phyloP scores from a whole-genome alignment of 2,113 vertebrate species.

The Nothocercus julius region DNA sequence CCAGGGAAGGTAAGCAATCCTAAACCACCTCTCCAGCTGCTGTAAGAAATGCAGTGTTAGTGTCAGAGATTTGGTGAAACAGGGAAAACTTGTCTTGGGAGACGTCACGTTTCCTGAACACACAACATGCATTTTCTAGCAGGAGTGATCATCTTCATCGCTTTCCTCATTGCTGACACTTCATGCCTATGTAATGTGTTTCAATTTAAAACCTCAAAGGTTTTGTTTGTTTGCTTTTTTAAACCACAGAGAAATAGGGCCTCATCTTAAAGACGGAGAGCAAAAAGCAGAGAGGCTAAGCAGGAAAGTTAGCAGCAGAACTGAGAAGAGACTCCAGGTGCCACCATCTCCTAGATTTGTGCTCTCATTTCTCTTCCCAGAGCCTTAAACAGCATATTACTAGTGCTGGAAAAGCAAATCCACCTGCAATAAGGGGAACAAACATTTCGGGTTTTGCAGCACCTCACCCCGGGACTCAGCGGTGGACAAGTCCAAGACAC shows the following conservation, averaged over 20 bases:
- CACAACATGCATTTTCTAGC: background rate
- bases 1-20: background rate
- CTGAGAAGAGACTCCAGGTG: background rate
- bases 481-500: background rate
- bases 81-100: constrained; percentile 12
- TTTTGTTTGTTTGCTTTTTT: background rate
- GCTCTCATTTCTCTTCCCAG: background rate
- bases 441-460: background rate
- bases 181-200: background rate
- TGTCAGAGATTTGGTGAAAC: background rate
- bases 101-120: background rate
- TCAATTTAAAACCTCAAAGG: background rate
- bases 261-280: background rate
- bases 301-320: background rate
- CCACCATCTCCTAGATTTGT: background rate
- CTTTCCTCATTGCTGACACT: background rate
- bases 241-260: background rate
- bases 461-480: background rate
- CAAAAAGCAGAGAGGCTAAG: background rate
- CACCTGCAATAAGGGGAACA: background rate
- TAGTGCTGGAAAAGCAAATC: background rate
- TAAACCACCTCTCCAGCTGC: background rate
- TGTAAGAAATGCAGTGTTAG: background rate
- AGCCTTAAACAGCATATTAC: background rate
- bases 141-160: background rate